These are phyloP conservation scores for Metallyticus violacea DNA, from an alignment of 2,888 invertebrate genomes.

Conservation along the genomic window DNA sequence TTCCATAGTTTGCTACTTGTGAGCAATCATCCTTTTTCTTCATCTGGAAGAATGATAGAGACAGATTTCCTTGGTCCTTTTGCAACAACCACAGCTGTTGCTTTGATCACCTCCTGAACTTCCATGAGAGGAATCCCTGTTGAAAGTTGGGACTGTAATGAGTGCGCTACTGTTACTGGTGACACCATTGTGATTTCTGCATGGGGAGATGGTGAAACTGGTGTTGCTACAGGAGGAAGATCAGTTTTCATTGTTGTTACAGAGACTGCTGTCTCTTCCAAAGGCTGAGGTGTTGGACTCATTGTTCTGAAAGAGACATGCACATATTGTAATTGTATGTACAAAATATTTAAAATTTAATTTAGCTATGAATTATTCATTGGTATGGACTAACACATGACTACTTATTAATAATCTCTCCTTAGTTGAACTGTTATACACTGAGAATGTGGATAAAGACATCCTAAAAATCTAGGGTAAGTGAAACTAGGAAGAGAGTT, in stretches of 20 bases:
- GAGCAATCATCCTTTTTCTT: constrained; percentile 44
- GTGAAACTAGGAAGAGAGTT: too few species aligned
- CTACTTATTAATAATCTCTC: too few species aligned
- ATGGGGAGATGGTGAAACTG: background rate
- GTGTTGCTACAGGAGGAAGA: constrained; percentile 8
- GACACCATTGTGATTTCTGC: constrained; percentile 26
- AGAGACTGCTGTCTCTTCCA: background rate
- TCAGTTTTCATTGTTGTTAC: background rate
- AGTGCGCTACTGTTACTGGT: constrained; percentile 8
- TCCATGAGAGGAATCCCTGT: background rate
- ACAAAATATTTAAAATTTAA: too few species aligned
- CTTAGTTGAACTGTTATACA: too few species aligned
- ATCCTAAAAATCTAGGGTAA: too few species aligned
- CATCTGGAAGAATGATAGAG: constrained; percentile 58
- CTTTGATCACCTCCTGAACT: constrained; percentile 37
- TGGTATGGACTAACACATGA: too few species aligned
- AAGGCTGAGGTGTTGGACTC: background rate
- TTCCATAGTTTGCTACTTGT: background rate
- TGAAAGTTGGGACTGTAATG: background rate
- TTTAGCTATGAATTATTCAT: too few species aligned
- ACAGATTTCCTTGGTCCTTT: constrained; percentile 53
- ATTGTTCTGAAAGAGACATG: background rate
- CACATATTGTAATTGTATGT: background rate
- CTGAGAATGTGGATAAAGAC: too few species aligned
- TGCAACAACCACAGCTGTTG: constrained; percentile 39